A percentile compares a stretch with the other conserved stretches of the same genome.
phyloP scores from a whole-genome alignment of 2,797 vertebrate species.

The Cyclopterus lumpus region DNA sequence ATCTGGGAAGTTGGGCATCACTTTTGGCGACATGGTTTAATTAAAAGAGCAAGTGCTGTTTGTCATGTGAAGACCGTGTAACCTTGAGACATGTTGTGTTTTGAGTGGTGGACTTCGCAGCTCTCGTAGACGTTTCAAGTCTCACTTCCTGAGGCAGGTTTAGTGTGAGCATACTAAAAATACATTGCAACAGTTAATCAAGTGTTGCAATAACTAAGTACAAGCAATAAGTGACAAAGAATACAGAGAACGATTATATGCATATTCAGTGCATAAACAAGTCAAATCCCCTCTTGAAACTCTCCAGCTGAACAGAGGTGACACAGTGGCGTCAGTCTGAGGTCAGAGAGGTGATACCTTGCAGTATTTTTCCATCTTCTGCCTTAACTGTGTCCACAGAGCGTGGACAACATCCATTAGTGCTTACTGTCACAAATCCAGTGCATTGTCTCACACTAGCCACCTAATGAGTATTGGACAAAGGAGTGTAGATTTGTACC shows the following conservation, averaged over 20 bases:
- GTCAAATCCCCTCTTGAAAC: constrained; percentile 16
- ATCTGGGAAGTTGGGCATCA: no score
- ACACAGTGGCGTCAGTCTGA: constrained; percentile 31
- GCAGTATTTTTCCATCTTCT: constrained; percentile 59
- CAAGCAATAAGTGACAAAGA: neutral
- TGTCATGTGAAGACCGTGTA: neutral
- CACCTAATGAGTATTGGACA: constrained; percentile 72
- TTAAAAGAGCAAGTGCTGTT: neutral
- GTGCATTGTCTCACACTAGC: constrained; percentile 74
- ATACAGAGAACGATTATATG: neutral
- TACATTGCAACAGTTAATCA: neutral
- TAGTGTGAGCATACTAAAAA: neutral
- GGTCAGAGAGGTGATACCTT: constrained; percentile 57
- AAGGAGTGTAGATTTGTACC: constrained; percentile 73
- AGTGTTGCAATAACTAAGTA: neutral
- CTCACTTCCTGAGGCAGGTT: neutral
- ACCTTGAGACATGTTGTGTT: neutral
- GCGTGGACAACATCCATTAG: constrained; percentile 73
- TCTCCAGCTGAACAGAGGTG: constrained; percentile 6
- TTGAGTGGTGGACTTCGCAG: no score
- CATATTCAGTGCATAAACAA: neutral
- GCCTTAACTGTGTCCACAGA: constrained; percentile 52
- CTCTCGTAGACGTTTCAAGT: neutral
- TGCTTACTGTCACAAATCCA: constrained; percentile 65
- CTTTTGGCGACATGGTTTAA: no score